Evolutionary conservation across 1,140 invertebrate genomes (phyloP).

Genomic region (Drosophila obscura): DNA sequence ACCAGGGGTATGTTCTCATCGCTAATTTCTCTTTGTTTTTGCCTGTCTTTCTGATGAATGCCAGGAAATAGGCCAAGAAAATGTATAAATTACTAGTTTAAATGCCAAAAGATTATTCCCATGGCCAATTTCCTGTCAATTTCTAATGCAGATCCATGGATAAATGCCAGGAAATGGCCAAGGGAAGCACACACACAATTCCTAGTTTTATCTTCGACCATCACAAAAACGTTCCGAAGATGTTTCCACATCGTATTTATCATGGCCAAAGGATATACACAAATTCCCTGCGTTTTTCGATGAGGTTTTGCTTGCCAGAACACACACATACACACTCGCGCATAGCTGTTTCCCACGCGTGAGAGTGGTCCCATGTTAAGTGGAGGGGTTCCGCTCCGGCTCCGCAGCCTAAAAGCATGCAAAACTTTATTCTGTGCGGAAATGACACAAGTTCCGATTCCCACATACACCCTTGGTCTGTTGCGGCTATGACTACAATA

Average conservation of each 20-base stretch:
- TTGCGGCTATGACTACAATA: conserved; percentile 39
- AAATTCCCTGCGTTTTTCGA: too few relatives aligned
- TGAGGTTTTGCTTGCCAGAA: conserved; percentile 27
- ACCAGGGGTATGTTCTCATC: not conserved
- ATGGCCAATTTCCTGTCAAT: conserved; percentile 2
- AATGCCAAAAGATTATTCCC: not conserved
- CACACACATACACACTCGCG: not conserved
- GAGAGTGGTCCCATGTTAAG: conserved; percentile 53
- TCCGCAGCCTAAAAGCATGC: conserved; percentile 68
- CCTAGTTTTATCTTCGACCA: not conserved
- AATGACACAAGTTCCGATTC: conserved; percentile 78
- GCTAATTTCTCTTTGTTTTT: conserved; percentile 1
- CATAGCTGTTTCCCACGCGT: conserved; percentile 38
- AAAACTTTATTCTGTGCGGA: conserved; percentile 70
- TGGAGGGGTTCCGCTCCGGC: conserved; percentile 30
- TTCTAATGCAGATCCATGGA: conserved; percentile 7
- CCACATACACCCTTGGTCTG: conserved; percentile 26
- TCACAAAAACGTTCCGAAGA: too few relatives aligned
- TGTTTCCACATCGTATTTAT: too few relatives aligned
- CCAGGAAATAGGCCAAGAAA: too few relatives aligned
- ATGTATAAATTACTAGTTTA: too few relatives aligned
- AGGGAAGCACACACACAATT: conserved; percentile 25
- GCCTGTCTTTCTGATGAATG: too few relatives aligned
- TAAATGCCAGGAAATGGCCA: conserved; percentile 34
- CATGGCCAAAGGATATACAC: conserved; percentile 16